Evolutionary conservation across 2,113 vertebrate species (phyloP).

Genomic region (Pangasianodon gigas): DNA sequence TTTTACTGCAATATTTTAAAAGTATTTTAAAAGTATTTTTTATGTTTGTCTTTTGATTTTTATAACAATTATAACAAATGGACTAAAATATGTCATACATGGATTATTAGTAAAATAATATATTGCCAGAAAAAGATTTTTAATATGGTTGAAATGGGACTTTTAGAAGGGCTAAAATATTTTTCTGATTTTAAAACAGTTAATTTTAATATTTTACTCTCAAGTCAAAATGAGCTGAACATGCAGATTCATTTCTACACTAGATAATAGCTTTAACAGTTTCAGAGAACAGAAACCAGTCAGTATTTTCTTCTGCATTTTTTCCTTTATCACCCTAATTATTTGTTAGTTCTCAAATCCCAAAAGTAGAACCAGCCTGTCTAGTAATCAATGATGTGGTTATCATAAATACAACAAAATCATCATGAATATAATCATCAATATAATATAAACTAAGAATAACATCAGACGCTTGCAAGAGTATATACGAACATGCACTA

Average conservation of each 20-base stretch:
- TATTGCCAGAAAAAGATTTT: neutral
- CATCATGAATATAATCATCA: neutral
- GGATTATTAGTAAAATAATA: neutral
- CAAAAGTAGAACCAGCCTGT: neutral
- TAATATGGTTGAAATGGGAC: neutral
- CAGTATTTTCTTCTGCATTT: neutral
- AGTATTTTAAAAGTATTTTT: neutral
- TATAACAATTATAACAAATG: neutral
- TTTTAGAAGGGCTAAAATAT: neutral
- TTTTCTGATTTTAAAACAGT: neutral
- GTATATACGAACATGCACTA: neutral
- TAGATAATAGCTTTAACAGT: neutral
- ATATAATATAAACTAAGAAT: neutral
- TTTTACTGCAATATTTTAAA: neutral
- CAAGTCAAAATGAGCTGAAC: neutral
- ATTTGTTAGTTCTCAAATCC: neutral
- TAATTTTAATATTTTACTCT: neutral
- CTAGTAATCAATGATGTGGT: neutral
- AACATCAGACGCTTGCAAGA: neutral
- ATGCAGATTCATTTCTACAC: slow-evolving; percentile 30
- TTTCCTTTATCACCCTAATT: neutral
- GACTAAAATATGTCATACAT: neutral
- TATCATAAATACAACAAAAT: neutral
- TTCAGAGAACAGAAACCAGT: neutral
- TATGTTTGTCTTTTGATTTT: neutral